Evolutionary conservation across 2,888 invertebrate species (phyloP).

Genomic region (Synergus japonicus): DNA sequence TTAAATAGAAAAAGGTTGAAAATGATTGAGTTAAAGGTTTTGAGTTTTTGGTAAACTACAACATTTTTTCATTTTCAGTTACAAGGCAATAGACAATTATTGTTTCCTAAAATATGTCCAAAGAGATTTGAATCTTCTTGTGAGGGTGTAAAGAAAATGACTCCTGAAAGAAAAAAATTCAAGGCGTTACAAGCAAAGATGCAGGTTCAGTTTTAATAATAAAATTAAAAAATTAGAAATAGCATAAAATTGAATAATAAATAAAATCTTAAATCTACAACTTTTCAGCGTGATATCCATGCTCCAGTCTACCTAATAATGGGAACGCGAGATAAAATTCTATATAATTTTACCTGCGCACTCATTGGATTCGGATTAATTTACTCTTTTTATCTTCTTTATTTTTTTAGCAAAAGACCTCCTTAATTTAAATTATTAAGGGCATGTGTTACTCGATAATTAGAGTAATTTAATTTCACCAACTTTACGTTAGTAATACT

Average conservation of each 20-base stretch:
- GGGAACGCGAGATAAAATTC: not conserved
- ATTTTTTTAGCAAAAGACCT: not conserved
- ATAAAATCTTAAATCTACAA: not conserved
- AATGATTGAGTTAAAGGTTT: too few species aligned
- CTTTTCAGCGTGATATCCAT: constrained; percentile 17
- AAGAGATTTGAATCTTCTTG: not conserved
- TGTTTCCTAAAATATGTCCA: not conserved
- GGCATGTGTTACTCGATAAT: too few species aligned
- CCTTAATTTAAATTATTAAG: not conserved
- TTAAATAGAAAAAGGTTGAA: too few species aligned
- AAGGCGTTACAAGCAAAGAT: constrained; percentile 2
- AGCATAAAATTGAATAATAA: not conserved
- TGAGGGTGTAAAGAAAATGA: not conserved
- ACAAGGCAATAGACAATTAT: not conserved
- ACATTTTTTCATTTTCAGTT: not conserved
- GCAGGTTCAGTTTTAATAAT: not conserved
- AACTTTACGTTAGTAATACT: too few species aligned
- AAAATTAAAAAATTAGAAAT: not conserved
- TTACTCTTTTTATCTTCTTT: not conserved
- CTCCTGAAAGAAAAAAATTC: not conserved
- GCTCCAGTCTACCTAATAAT: not conserved
- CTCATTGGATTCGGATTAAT: not conserved
- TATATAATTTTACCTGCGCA: not conserved
- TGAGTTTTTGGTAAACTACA: too few species aligned
- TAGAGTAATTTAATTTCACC: too few species aligned